Base-by-base conservation (phyloP, 2,113 vertebrate genomes). In the Acrocephalus arundinaceus region DNA sequence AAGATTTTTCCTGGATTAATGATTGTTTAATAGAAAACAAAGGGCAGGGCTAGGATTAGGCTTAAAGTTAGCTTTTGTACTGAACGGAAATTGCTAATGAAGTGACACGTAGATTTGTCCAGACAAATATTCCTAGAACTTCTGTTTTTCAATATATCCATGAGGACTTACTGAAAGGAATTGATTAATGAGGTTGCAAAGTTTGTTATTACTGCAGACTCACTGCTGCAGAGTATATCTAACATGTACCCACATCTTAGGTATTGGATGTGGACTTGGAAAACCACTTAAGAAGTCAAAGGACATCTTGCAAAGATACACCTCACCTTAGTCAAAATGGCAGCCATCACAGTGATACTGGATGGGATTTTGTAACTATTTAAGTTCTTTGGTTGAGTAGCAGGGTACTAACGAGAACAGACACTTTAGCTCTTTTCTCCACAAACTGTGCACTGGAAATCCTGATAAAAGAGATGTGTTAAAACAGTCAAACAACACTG, bases 1-100 rank as follows among this genome's bases (percentile, higher is more conserved):
- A 92, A 83, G 62, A 88, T 80, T 94, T 95, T 95, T 92, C 83
- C 90, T 84, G 90, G 92, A 90, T 94, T 96, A 95, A 90, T 96
- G 75, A 93, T 94, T 97, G 67, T 88, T 96, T 92, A 86, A 86
- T 92, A 63, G 85, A 88, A 96, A 90, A 83, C 41, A 83, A 93
- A 84, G 79, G 83, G 75, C 61, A 71, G 67, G 94, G 75, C 72
- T 80, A 83, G 58, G 65, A 57, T 90, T 79, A 61, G 17, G 58
- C 23, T 71, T 93, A 73, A 92, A 67, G 30, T 76, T 88, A 86
- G 46, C 54, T 85, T 88, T 90, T 4, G 3, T 62, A 91, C 71
- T 58, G 45, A 83, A 85, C 87, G 67, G 78, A 85, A 79, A 55
- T 93, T 83, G 18, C 51, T 76, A 77, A 35, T 2, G 0, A 88